A percentile compares a stretch with the other conserved stretches of the same genome.
These are phyloP conservation scores for Mormyrus lacerda DNA, from an alignment of 2,113 vertebrate species.

Conservation along the genomic window DNA sequence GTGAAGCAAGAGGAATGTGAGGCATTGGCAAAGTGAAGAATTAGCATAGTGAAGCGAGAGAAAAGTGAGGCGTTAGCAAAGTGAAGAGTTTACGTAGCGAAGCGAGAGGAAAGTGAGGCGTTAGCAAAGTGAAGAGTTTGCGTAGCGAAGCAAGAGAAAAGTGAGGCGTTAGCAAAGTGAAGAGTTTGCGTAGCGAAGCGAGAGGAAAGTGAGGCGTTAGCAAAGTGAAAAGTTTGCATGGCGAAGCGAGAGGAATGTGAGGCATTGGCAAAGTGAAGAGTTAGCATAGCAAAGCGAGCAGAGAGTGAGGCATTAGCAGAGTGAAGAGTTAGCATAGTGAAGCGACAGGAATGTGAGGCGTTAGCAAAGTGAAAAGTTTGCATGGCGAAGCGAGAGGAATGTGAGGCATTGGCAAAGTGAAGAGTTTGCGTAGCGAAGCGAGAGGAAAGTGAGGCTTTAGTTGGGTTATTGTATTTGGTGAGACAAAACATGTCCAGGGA, in stretches of 20 bases:
- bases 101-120: background rate
- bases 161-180: background rate
- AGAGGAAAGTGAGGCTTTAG: background rate
- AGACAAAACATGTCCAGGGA: background rate
- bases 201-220: background rate
- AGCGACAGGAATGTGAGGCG: background rate
- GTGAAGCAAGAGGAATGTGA: background rate
- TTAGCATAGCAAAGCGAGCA: background rate
- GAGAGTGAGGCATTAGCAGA: background rate
- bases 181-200: background rate
- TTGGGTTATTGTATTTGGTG: background rate
- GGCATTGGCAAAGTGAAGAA: background rate
- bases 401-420: background rate
- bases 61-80: background rate
- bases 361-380: background rate
- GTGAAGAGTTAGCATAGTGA: background rate
- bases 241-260: background rate
- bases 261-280: background rate
- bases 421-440: background rate
- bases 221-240: background rate
- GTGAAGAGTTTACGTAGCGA: background rate
- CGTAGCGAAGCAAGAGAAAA: background rate
- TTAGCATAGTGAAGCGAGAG: fast-evolving
- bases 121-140: background rate
- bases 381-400: background rate